Evolutionary conservation across 2,888 invertebrate species (phyloP), one percentile per base, ranked within the genome.

Genomic region (Cryptophagus acutangulus): DNA sequence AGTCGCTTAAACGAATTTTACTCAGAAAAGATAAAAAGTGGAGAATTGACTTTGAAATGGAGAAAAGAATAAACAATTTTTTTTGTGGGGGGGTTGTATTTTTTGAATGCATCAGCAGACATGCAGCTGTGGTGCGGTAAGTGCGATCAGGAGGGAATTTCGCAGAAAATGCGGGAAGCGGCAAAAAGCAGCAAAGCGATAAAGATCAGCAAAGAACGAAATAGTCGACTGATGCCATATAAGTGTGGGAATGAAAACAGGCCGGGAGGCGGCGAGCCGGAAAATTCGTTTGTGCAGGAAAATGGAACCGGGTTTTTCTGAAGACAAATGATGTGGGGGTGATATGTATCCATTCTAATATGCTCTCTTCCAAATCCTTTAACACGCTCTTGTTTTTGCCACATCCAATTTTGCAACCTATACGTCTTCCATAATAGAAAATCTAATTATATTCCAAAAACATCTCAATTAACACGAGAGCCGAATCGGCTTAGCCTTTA

Each of bases 271-370:
- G 63, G 53, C 65, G 66, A 65, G 52, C 62, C 62, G 63, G 68
- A 69, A 70, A 70, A 70, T 70, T 70, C 70, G 69, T 69, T 70
- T 70, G 69, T 70, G 61, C 63, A 64, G 63, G 66, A 68, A 68
- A 69, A 68, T 68, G 67, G 67, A 63, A 64, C 63, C 61, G 63
- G 65, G 63, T 67, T 68, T 68, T 68, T 65, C 65, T 62, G 60
- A 66, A 69, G 69, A 69, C 69, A 69, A 69, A 69, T 68, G 68
- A 69, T 67, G 65, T 63, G 59, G 59, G 61, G 9, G 61, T 59
- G 61, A 59, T 58, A 48, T 54, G 58, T 62, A 63, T 62, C 63
- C 64, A 63, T 62, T 61, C 63, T 65, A 63, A 61, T 62, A 61
- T 57, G 51, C 41, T 20, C 12, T 17, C 2, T n/a, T n/a, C n/a